Evolutionary conservation across 35 echinoderm and acorn worm genomes (phyloP).

Genomic region (Apostichopus parvimensis): DNA sequence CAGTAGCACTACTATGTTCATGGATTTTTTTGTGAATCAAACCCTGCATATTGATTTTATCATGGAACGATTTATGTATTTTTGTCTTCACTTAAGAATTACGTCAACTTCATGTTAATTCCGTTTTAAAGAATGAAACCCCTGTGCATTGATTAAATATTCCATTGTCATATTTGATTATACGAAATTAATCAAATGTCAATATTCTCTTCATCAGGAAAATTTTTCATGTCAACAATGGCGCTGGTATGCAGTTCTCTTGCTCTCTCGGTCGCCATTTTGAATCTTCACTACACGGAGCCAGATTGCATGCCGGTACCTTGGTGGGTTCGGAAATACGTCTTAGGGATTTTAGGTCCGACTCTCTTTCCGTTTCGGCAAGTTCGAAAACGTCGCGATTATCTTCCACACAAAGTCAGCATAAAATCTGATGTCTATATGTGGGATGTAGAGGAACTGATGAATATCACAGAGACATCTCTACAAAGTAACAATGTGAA

Average conservation of each 20-base stretch:
- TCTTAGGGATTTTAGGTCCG: constrained; percentile 64
- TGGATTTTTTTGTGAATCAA: no score
- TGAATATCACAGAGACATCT: constrained; percentile 61
- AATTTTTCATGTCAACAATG: constrained; percentile 96
- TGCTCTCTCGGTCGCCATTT: constrained; percentile 82
- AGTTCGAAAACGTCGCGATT: constrained; percentile 44
- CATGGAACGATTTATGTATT: no score
- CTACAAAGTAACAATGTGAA: constrained; percentile 52
- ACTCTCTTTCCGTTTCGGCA: constrained; percentile 53
- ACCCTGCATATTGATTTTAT: no score
- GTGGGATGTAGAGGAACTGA: constrained; percentile 80
- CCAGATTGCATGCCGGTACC: constrained; percentile 85
- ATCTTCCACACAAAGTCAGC: constrained; percentile 53
- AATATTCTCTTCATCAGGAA: constrained; percentile 65
- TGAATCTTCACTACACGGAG: constrained; percentile 85
- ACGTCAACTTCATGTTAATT: no score
- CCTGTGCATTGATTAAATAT: no score
- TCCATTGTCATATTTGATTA: no score
- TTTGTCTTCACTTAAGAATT: no score
- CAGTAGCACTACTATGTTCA: no score
- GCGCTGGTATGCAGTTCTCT: constrained; percentile 87
- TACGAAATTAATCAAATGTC: no score
- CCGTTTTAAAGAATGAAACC: no score
- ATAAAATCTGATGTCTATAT: constrained; percentile 55
- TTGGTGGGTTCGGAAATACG: constrained; percentile 74